Evolutionary conservation across 2,888 invertebrate species (phyloP).

Genomic region (Ophonus ardosiacus): DNA sequence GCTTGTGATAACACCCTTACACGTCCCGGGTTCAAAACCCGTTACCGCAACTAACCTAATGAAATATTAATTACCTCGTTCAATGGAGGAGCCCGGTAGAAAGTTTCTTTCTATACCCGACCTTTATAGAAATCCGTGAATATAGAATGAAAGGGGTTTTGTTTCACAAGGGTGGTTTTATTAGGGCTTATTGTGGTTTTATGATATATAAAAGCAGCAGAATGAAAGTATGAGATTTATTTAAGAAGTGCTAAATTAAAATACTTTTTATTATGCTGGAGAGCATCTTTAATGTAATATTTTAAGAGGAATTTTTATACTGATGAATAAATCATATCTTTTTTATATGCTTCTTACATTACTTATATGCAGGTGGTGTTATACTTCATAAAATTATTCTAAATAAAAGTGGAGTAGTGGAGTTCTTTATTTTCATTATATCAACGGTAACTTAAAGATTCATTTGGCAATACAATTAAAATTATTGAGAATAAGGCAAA

Average conservation of each 20-base stretch:
- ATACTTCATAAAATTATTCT: neutral
- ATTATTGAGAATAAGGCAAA: too few relatives aligned
- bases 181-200: conserved; percentile 44
- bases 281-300: neutral
- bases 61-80: conserved; percentile 13
- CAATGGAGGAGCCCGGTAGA: neutral
- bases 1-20: neutral
- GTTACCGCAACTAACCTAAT: neutral
- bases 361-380: neutral
- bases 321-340: neutral
- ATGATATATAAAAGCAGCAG: conserved; percentile 38
- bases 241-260: conserved; percentile 38
- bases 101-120: neutral
- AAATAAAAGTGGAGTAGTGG: too few relatives aligned
- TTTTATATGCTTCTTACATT: neutral
- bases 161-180: conserved; percentile 31
- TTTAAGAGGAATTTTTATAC: neutral
- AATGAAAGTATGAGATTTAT: conserved; percentile 39
- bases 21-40: neutral
- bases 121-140: neutral
- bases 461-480: too few relatives aligned
- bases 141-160: neutral
- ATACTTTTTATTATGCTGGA: conserved; percentile 35
- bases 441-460: too few relatives aligned
- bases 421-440: too few relatives aligned